Base-by-base conservation (phyloP, 2,888 invertebrate species). In the Nasonia oneida region DNA sequence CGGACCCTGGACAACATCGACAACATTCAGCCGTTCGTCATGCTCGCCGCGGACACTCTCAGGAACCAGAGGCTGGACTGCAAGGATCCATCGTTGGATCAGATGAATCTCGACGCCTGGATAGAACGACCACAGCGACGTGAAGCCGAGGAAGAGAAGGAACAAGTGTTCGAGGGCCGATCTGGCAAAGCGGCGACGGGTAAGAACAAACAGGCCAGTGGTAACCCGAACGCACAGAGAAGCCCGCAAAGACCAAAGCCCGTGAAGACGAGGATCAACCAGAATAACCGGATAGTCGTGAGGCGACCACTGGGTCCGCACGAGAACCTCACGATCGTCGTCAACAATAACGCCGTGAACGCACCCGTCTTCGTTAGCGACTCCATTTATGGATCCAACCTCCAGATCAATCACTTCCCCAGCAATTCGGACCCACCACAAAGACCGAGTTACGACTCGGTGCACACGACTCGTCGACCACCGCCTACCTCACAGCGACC, bases 1-100 rank as follows among this genome's bases (percentile, higher is more conserved):
- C 94, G 95, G 77, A 96, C 96, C 0, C 94, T 96, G 89, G 95
- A 94, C 89, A 95, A 94, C 57, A 95, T 97, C 67, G 95, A 96
- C 87, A 96, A 94, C 29, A 94, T 97, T 64, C 97, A 97, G 91
- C 96, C 96, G 0, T 96, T 96, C 89, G 96, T 95, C 0, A 96
- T 97, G 91, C 94, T 96, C 6, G 94, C 95, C 12, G 92, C 95
- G 0, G 96, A 96, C 89, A 94, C 94, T 83, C 92, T 94, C 81
- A 95, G 95, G 89, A 96, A 96, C 89, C 93, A 93, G 77, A 94
- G 96, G 83, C 91, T 95, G 67, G 92, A 95, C 0, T 96, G 96
- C 90, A 91, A 93, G 37, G 94, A 95, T 88, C 93, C 94, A 76
- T 86, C 90, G 0, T 90, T 95, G 1, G 93, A 95, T 0, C 94